A percentile compares a stretch with the other conserved stretches of the same genome.
These are phyloP conservation scores for Peromyscus nudipes DNA, from an alignment of 2,797 vertebrate species.

Conservation along the genomic window DNA sequence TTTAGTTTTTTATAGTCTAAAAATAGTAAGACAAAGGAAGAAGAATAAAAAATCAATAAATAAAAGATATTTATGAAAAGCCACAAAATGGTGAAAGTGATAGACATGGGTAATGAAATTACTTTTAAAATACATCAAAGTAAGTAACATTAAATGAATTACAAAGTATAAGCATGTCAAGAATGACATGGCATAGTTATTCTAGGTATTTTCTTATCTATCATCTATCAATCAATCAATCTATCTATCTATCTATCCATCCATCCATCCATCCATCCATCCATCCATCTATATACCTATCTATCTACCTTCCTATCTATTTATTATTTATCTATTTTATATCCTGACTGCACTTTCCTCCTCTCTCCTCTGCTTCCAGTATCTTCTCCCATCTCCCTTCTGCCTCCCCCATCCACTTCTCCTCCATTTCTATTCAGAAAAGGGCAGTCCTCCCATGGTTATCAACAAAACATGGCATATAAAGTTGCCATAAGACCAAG, in stretches of 20 bases:
- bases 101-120: not conserved
- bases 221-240: no score
- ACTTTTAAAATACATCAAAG: not conserved
- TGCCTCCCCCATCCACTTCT: not conserved
- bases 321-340: no score
- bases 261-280: no score
- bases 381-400: not conserved
- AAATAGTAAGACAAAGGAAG: not conserved
- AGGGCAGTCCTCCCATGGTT: not conserved
- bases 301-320: no score
- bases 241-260: no score
- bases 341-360: not conserved
- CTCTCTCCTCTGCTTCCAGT: not conserved
- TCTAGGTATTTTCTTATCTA: not conserved
- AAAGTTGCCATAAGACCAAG: not conserved
- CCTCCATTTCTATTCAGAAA: not conserved
- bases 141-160: not conserved
- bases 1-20: not conserved
- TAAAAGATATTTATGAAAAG: not conserved
- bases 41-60: not conserved
- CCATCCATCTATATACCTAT: fast-evolving
- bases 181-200: not conserved
- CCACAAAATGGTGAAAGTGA: not conserved
- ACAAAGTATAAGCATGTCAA: not conserved
- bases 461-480: not conserved